Percentiles rank a stretch among this genome's conserved stretches.
Evolutionary conservation across 1,140 invertebrate genomes (phyloP).

Genomic region (Drosophila sproati): DNA sequence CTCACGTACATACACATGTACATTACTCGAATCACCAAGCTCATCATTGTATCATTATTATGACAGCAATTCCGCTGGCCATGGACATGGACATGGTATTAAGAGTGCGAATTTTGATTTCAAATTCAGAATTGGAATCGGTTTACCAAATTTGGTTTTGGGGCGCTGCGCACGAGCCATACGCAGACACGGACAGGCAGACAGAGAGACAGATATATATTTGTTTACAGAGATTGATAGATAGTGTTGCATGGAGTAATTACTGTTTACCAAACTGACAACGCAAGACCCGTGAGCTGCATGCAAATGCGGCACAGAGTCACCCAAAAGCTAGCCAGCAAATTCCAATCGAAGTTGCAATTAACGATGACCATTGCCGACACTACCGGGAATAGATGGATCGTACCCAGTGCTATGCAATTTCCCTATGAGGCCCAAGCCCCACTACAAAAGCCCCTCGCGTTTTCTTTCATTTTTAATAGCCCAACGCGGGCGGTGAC

Average conservation of each 20-base stretch:
- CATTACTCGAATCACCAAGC: slow-evolving; percentile 9
- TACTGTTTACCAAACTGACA: slow-evolving; percentile 9
- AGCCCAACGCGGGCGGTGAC: slow-evolving; percentile 26
- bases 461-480: slow-evolving; percentile 23
- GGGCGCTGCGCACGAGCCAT: slow-evolving; percentile 67
- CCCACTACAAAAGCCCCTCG: not conserved
- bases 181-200: not conserved
- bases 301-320: slow-evolving; percentile 24
- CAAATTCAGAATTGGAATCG: not conserved
- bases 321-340: too few relatives aligned
- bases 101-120: slow-evolving; percentile 1
- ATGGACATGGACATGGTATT: not conserved
- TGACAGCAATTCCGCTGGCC: slow-evolving; percentile 10
- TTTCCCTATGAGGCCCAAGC: not conserved
- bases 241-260: not conserved
- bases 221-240: too few relatives aligned
- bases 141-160: slow-evolving; percentile 13
- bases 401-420: not conserved
- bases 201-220: not conserved
- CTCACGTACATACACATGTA: slow-evolving; percentile 11
- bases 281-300: slow-evolving; percentile 10
- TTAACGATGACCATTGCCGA: not conserved
- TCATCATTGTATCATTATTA: slow-evolving; percentile 16
- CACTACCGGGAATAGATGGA: slow-evolving; percentile 1
- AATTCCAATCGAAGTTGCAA: not conserved